Percentiles rank a stretch among this genome's conserved stretches.
phyloP scores from a whole-genome alignment of 1,140 invertebrate genomes.

The Lycorma delicatula region DNA sequence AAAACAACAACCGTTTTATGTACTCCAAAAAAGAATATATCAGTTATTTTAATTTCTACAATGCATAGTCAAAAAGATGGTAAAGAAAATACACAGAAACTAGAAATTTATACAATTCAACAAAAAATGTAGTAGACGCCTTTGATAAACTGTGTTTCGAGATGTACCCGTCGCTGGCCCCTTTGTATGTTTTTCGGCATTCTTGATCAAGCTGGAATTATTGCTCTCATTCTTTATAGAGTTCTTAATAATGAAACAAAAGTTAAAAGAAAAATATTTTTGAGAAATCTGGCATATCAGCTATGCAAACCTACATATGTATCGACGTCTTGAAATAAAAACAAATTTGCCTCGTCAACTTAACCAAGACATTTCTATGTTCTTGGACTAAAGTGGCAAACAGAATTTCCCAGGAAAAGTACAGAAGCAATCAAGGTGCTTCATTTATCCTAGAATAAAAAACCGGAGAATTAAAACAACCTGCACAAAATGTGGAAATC shows the following conservation, averaged over 20 bases:
- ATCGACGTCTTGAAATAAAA: background rate
- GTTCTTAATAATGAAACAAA: conserved; percentile 1
- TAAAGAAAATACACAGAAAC: background rate
- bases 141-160: background rate
- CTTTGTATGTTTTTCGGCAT: conserved; percentile 4
- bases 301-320: background rate
- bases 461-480: background rate
- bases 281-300: too few species aligned
- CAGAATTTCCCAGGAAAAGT: background rate
- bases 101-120: too few species aligned
- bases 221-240: conserved; percentile 30
- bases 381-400: background rate
- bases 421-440: background rate
- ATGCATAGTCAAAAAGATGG: background rate
- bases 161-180: background rate
- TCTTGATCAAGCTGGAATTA: conserved; percentile 27
- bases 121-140: too few species aligned
- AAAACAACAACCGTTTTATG: background rate
- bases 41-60: background rate
- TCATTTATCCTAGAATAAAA: background rate
- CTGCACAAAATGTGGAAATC: background rate
- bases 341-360: background rate
- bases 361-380: background rate
- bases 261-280: background rate
- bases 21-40: background rate